Conservation (phyloP, 2,888 invertebrate species). For the Autographa pulchrina region DNA sequence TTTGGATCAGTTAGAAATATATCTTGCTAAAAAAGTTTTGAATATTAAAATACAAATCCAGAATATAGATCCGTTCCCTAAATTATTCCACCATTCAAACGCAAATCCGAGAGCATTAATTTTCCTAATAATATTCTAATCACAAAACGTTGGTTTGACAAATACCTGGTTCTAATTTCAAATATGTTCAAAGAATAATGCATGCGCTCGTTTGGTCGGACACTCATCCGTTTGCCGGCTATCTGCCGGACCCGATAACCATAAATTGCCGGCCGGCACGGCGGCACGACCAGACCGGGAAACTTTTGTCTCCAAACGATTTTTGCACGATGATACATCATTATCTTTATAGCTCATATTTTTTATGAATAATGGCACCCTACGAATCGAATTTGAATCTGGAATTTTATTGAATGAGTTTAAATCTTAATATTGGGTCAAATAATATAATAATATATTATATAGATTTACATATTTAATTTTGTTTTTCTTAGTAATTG, state of each 20-base stretch:
- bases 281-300: conserved; percentile 46
- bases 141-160: conserved; percentile 44
- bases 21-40: too few relatives aligned
- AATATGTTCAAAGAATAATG: conserved; percentile 58
- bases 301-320: conserved; percentile 62
- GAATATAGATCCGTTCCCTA: too few relatives aligned
- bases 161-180: conserved; percentile 56
- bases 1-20: too few relatives aligned
- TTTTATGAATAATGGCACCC: conserved; percentile 46
- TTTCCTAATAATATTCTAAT: conserved; percentile 26
- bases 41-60: too few relatives aligned
- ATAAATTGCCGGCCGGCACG: conserved; percentile 64
- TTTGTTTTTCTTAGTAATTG: too few relatives aligned
- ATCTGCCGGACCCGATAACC: conserved; percentile 70
- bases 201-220: conserved; percentile 51
- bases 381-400: conserved; percentile 33
- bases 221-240: conserved; percentile 65
- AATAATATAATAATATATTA: not conserved
- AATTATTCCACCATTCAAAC: not conserved
- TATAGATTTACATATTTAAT: too few relatives aligned
- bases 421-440: not conserved
- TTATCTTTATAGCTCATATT: conserved; percentile 53
- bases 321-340: conserved; percentile 61
- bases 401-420: conserved; percentile 34
- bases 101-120: conserved; percentile 28